Conservation (phyloP, 2,113 vertebrate species). For the Ctenodactylus gundi region DNA sequence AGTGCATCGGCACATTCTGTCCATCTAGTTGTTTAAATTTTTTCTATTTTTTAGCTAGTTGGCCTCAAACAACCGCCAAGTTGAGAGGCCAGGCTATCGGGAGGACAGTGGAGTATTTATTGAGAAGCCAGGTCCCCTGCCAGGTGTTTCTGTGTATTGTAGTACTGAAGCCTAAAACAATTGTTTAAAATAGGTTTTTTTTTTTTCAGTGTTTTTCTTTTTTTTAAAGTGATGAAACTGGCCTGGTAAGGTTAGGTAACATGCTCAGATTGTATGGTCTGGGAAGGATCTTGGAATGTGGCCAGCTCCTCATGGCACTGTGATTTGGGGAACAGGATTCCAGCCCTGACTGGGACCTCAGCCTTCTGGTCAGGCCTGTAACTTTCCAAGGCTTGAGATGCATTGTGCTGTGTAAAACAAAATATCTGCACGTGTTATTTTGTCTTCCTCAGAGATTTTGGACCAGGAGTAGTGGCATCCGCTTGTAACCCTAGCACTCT, state of each 20-base stretch:
- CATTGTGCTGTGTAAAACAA: neutral
- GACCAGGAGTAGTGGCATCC: too few relatives aligned
- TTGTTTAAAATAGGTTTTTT: neutral
- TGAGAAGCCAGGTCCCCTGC: neutral
- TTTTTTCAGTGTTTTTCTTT: neutral
- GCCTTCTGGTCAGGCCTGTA: neutral
- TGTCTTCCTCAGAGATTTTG: neutral
- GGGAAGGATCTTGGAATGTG: neutral
- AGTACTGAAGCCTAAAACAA: neutral
- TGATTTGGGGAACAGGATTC: neutral
- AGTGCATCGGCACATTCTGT: constrained; percentile 30
- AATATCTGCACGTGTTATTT: neutral
- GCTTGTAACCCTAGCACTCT: too few relatives aligned
- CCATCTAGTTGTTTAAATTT: constrained; percentile 1
- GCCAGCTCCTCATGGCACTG: neutral
- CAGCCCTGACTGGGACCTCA: neutral
- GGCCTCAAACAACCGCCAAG: constrained; percentile 2
- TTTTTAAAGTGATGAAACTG: neutral
- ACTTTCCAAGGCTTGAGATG: neutral
- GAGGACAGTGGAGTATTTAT: neutral
- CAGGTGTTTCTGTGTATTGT: neutral
- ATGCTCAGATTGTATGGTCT: neutral
- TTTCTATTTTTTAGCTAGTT: constrained; percentile 27
- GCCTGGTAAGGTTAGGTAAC: neutral
- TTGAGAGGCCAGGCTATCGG: neutral